Evolutionary conservation across 2,888 invertebrate genomes (phyloP).

Genomic region (Epistrophe eligans): DNA sequence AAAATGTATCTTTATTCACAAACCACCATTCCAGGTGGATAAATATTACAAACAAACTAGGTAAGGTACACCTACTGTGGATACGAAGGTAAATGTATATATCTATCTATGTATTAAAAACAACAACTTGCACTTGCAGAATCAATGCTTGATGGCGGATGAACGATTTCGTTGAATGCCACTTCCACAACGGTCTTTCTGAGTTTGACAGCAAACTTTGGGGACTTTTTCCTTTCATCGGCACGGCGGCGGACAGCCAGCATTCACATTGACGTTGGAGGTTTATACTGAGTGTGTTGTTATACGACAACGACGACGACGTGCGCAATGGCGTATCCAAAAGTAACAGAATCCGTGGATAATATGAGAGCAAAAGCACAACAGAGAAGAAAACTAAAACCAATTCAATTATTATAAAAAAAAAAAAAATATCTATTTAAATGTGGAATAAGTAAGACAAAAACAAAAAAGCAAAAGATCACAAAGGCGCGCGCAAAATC

Average conservation of each 20-base stretch:
- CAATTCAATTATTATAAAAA: neutral
- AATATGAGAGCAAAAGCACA: conserved; percentile 41
- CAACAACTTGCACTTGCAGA: conserved; percentile 54
- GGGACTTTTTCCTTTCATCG: conserved; percentile 44
- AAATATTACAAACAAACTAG: conserved; percentile 5
- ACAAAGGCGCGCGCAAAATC: conserved; percentile 66
- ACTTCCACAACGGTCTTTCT: conserved; percentile 68
- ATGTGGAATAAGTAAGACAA: conserved; percentile 27
- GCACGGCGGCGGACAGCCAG: neutral
- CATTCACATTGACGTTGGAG: conserved; percentile 10
- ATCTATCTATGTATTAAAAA: neutral
- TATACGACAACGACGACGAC: conserved; percentile 25
- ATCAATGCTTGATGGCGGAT: conserved; percentile 59
- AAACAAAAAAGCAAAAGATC: conserved; percentile 43
- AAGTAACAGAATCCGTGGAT: conserved; percentile 58
- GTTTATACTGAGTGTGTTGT: conserved; percentile 1
- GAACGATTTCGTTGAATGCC: conserved; percentile 65
- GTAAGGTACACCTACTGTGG: neutral
- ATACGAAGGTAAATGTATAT: neutral
- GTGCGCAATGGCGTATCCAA: conserved; percentile 53
- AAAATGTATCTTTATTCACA: conserved; percentile 30
- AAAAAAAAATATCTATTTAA: neutral
- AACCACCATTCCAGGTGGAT: conserved; percentile 24
- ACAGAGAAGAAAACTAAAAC: conserved; percentile 36
- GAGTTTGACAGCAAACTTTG: conserved; percentile 57